Percentiles rank a stretch among this genome's conserved stretches.
These are phyloP conservation scores for Intellagama lesueurii DNA, from an alignment of 2,797 vertebrate species.

Conservation along the genomic window DNA sequence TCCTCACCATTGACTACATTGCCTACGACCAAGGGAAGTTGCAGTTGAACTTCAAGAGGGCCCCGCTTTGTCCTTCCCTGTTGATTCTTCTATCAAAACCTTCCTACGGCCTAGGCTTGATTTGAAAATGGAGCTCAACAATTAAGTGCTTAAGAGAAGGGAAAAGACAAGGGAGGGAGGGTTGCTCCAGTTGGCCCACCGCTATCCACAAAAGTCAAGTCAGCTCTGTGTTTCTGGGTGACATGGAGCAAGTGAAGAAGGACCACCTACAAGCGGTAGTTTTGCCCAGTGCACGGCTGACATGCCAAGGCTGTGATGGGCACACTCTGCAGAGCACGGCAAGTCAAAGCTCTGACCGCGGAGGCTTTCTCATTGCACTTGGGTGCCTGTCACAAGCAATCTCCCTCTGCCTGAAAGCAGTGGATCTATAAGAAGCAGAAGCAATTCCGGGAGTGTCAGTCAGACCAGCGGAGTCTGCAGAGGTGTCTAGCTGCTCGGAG, in stretches of 20 bases:
- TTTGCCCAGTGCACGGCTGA: not conserved
- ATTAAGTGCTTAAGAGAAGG: not conserved
- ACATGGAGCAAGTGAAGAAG: constrained; percentile 2
- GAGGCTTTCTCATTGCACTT: constrained; percentile 30
- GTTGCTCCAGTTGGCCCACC: not conserved
- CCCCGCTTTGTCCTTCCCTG: too few species aligned
- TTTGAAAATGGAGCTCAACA: not conserved
- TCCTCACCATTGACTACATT: too few species aligned
- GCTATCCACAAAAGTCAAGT: not conserved
- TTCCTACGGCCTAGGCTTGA: not conserved
- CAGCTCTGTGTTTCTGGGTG: not conserved
- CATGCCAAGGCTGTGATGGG: not conserved
- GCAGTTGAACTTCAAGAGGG: too few species aligned
- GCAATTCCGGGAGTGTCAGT: constrained; percentile 43
- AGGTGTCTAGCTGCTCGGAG: constrained; percentile 23
- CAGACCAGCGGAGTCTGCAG: constrained; percentile 22
- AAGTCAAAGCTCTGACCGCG: constrained; percentile 3
- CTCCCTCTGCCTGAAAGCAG: constrained; percentile 22
- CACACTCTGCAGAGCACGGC: not conserved
- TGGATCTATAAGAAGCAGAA: constrained; percentile 37
- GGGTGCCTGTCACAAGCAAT: constrained; percentile 30
- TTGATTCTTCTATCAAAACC: not conserved
- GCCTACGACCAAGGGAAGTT: too few species aligned
- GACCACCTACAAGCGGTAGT: not conserved
- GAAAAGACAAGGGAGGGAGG: not conserved